Percentiles rank a stretch among this genome's conserved stretches.
Evolutionary conservation across 2,888 invertebrate species (phyloP).

Genomic region (Alcis repandata): DNA sequence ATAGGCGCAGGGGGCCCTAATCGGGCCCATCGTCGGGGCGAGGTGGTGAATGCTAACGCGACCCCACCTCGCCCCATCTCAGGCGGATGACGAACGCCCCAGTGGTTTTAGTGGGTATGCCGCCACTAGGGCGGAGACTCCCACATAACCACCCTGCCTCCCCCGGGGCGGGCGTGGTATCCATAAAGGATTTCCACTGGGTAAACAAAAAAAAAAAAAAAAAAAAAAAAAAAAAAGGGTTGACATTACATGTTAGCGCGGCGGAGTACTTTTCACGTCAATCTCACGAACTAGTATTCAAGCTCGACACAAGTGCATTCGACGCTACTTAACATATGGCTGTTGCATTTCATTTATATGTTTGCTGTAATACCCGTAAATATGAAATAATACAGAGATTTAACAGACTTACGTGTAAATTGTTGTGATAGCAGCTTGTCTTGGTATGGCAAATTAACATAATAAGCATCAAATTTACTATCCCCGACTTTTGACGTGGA

Average conservation of each 20-base stretch:
- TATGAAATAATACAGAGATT: constrained; percentile 45
- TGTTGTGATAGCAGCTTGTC: constrained; percentile 29
- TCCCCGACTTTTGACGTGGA: constrained; percentile 9
- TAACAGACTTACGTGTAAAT: constrained; percentile 39
- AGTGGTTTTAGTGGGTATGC: too few species aligned
- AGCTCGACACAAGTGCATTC: constrained; percentile 41
- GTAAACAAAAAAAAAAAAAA: too few species aligned
- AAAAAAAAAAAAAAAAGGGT: too few species aligned
- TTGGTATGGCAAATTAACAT: constrained; percentile 27
- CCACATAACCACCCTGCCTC: too few species aligned
- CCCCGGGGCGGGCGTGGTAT: too few species aligned
- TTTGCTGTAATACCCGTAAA: constrained; percentile 42
- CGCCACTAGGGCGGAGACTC: too few species aligned
- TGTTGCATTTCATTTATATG: constrained; percentile 42
- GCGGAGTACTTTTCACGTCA: constrained; percentile 49
- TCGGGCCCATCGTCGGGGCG: too few species aligned
- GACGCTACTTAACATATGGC: constrained; percentile 41
- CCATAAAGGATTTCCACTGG: too few species aligned
- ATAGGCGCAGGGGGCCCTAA: too few species aligned
- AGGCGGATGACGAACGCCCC: too few species aligned
- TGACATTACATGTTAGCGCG: constrained; percentile 59
- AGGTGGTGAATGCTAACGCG: too few species aligned
- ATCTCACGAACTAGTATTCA: constrained; percentile 48
- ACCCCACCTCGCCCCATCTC: too few species aligned
- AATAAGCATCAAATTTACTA: constrained; percentile 15